Conservation (phyloP, 2,113 vertebrate species). For the Pelusios castaneus region DNA sequence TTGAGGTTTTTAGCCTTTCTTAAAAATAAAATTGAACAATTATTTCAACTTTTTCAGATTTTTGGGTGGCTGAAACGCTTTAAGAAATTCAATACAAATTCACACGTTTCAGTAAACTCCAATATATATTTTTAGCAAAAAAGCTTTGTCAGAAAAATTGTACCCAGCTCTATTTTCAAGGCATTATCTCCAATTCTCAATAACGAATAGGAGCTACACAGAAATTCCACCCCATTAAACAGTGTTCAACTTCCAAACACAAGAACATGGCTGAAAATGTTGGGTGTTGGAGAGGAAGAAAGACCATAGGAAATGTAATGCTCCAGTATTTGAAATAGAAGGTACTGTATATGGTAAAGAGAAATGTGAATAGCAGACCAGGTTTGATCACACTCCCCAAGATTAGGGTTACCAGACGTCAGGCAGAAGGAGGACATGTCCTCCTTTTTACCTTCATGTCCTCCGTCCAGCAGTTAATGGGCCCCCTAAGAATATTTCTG, state of each 20-base stretch:
- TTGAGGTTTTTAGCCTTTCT: not conserved
- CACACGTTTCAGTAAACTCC: not conserved
- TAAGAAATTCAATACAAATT: not conserved
- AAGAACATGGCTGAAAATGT: not conserved
- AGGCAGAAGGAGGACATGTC: too few relatives aligned
- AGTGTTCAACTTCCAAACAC: not conserved
- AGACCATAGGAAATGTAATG: not conserved
- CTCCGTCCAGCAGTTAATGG: too few relatives aligned
- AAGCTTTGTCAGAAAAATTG: not conserved
- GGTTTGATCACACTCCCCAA: not conserved
- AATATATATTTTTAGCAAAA: not conserved
- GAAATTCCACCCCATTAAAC: not conserved
- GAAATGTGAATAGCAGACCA: not conserved
- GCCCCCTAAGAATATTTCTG: too few relatives aligned
- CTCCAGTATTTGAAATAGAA: not conserved
- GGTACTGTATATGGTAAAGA: not conserved
- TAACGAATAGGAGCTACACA: not conserved
- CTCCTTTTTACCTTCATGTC: too few relatives aligned
- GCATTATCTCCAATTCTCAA: not conserved
- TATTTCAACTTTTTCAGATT: not conserved
- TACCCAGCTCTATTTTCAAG: not conserved
- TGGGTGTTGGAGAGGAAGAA: accelerated
- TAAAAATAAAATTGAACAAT: not conserved
- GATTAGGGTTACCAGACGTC: too few relatives aligned
- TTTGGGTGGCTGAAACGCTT: not conserved